Evolutionary conservation across 2,797 vertebrate species (phyloP), one percentile per base, ranked within the genome.

Genomic region (Labroides dimidiatus): DNA sequence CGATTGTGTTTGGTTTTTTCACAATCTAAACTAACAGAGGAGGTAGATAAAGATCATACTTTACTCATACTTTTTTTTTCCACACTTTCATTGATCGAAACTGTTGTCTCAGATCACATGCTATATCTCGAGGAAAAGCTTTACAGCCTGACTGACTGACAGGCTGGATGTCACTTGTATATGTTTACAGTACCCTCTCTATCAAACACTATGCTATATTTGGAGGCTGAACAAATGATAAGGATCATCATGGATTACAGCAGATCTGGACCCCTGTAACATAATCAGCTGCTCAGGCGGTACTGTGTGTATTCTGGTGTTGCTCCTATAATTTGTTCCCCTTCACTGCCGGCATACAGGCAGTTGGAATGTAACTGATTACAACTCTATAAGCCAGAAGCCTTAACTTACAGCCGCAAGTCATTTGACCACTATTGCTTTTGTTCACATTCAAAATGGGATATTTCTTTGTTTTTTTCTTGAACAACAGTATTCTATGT

Each of bases 331-430:
- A 42, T 67, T 69, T 8, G 6, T 44, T 23, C 45, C 36, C 12
- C 23, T 60, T 27, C n/a, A 41, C 19, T 24, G 17, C 27, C 30
- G 0, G 36, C 70, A 51, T 61, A 36, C 48, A 43, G 51, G 58
- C 66, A 76, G 44, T 80, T 43, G 19, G 12, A 44, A 27, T n/a
- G 19, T 58, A 66, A 37, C 36, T 0, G 55, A 53, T 73, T 10
- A 8, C 23, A 41, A 70, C 53, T 58, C 12, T 60, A 57, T 83
- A 51, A 64, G 72, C 81, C 78, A 50, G 62, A 91, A 73, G 92
- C 93, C 91, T 94, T 93, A 93, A 91, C 60, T 41, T 57, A 79
- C 84, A 77, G 60, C 72, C 57, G 74, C 69, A 11, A 21, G 56
- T 68, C 5, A 52, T 56, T 67, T 56, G 24, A 74, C 45, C 61